Percentiles rank a stretch among this genome's conserved stretches.
Evolutionary conservation across 2,797 vertebrate genomes (phyloP).

Genomic region (Dallia pectoralis): DNA sequence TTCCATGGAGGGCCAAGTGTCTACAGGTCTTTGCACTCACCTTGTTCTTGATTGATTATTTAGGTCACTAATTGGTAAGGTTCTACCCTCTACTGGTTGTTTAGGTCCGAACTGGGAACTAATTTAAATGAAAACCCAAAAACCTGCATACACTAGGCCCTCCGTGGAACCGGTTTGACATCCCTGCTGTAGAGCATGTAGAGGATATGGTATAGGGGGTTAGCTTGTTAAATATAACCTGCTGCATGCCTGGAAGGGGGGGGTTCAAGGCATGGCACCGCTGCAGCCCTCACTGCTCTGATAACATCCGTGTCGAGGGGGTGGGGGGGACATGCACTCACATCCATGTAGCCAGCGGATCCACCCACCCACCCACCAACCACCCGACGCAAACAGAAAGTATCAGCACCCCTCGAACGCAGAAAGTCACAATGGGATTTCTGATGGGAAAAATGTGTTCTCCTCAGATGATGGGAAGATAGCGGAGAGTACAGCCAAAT

Average conservation of each 20-base stretch:
- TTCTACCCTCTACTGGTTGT: too few relatives aligned
- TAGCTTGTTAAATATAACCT: conserved; percentile 77
- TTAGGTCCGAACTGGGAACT: too few relatives aligned
- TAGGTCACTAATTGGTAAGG: too few relatives aligned
- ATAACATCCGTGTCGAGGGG: conserved; percentile 71
- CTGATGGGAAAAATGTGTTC: conserved; percentile 82
- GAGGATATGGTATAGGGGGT: conserved; percentile 70
- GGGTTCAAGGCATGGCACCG: conserved; percentile 78
- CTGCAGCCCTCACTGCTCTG: conserved; percentile 69
- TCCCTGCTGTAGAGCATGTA: conserved; percentile 51
- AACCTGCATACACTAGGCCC: too few relatives aligned
- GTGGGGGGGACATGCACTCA: conserved; percentile 60
- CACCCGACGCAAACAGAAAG: conserved; percentile 63
- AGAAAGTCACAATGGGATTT: conserved; percentile 78
- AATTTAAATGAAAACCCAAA: too few relatives aligned
- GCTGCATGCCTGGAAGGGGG: conserved; percentile 73
- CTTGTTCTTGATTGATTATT: too few relatives aligned
- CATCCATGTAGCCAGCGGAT: conserved; percentile 71
- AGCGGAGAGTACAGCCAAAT: conserved; percentile 76
- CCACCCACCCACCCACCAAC: not conserved
- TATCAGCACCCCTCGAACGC: conserved; percentile 61
- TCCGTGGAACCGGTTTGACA: too few relatives aligned
- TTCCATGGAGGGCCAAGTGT: too few relatives aligned
- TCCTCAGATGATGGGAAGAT: conserved; percentile 79
- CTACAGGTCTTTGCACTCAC: too few relatives aligned